These are phyloP conservation scores for Harpalus rubripes DNA, from an alignment of 2,888 invertebrate species.

Conservation along the genomic window DNA sequence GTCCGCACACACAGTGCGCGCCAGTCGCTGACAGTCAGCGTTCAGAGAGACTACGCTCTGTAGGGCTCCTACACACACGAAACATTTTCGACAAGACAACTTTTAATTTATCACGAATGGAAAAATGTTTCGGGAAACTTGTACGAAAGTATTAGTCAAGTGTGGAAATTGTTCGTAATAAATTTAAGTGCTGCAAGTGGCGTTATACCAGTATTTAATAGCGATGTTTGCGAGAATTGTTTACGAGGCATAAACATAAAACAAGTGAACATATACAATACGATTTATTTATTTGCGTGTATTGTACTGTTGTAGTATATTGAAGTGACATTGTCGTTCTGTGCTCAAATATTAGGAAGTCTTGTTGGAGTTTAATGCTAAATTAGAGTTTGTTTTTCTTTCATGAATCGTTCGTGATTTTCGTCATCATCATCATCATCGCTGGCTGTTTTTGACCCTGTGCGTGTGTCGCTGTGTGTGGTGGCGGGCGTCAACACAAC, in stretches of 20 bases:
- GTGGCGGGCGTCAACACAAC: conserved; percentile 48
- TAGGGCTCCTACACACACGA: background rate
- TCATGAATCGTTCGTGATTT: conserved; percentile 62
- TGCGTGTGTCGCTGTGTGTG: conserved; percentile 33
- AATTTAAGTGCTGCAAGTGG: conserved; percentile 28
- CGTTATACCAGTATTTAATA: conserved; percentile 36
- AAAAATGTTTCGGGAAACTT: background rate
- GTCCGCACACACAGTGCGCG: conserved; percentile 78
- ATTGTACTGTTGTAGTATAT: background rate
- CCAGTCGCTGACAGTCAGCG: conserved; percentile 73
- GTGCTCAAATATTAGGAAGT: conserved; percentile 5
- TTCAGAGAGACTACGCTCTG: background rate
- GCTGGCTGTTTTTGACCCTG: too few species aligned
- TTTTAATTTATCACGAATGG: background rate
- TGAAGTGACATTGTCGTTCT: conserved; percentile 45
- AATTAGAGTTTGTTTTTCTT: conserved; percentile 67
- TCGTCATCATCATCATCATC: background rate
- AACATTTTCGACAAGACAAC: background rate
- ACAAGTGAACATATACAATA: too few species aligned
- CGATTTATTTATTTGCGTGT: background rate
- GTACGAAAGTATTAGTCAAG: too few species aligned
- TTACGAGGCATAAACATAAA: conserved; percentile 73
- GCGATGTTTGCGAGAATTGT: conserved; percentile 74
- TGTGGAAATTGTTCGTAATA: background rate
- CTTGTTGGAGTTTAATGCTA: conserved; percentile 43